These are phyloP conservation scores for Limnephilus rhombicus DNA, from an alignment of 2,888 invertebrate species.

Conservation along the genomic window DNA sequence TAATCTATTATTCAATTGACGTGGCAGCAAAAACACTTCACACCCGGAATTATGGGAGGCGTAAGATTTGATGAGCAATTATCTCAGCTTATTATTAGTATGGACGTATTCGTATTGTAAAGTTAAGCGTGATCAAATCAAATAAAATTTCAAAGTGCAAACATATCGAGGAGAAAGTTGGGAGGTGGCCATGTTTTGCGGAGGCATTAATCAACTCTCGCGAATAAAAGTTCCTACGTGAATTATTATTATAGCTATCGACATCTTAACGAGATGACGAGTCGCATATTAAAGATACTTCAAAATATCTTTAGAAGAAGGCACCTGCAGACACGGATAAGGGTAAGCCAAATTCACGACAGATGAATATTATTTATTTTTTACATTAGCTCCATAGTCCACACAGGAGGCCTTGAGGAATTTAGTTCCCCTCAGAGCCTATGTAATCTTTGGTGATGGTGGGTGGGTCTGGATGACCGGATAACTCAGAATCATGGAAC, in stretches of 20 bases:
- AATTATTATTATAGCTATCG: neutral
- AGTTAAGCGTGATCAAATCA: neutral
- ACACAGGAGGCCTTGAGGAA: too few species aligned
- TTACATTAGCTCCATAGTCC: too few species aligned
- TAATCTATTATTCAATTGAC: neutral
- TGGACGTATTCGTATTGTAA: neutral
- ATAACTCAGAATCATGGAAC: too few species aligned
- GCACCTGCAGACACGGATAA: neutral
- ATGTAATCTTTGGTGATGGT: too few species aligned
- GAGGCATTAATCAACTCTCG: slow-evolving; percentile 23
- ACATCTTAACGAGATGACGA: neutral
- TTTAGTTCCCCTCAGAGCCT: too few species aligned
- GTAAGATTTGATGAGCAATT: neutral
- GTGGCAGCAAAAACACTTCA: neutral
- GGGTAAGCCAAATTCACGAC: neutral
- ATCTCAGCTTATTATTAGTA: neutral
- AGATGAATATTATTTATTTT: neutral
- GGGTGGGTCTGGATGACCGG: too few species aligned
- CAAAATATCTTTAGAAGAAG: neutral
- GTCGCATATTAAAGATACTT: neutral
- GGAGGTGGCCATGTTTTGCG: neutral
- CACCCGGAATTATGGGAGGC: neutral
- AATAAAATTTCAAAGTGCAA: neutral
- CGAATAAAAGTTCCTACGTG: slow-evolving; percentile 13
- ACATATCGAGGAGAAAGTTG: neutral